phyloP scores from a whole-genome alignment of 2,797 vertebrate genomes.

The Toxotes lorentzi region DNA sequence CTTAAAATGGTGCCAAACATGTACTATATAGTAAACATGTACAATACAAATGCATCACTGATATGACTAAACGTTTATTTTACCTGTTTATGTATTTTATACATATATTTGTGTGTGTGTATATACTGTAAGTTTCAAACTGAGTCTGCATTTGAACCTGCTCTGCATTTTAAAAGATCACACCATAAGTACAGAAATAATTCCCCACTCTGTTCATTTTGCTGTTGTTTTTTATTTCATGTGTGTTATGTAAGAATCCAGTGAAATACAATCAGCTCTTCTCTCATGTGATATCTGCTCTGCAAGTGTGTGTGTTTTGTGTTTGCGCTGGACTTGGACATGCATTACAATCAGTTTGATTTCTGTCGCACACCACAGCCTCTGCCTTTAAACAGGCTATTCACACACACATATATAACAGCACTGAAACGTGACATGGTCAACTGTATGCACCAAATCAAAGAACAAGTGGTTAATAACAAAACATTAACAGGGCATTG shows the following conservation, averaged over 20 bases:
- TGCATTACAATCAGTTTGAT: slow-evolving; percentile 20
- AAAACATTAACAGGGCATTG: not conserved
- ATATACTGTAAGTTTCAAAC: slow-evolving; percentile 46
- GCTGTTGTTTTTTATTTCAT: slow-evolving; percentile 6
- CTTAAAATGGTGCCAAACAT: slow-evolving; percentile 5
- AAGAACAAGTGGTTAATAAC: not conserved
- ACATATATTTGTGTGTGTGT: slow-evolving; percentile 44
- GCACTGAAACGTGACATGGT: not conserved
- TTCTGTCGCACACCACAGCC: not conserved
- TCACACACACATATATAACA: not conserved
- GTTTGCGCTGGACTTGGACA: not conserved
- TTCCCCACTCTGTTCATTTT: not conserved
- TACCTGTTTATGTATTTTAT: slow-evolving; percentile 46
- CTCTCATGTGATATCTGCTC: slow-evolving; percentile 9
- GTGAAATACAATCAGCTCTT: slow-evolving; percentile 22
- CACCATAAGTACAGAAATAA: not conserved
- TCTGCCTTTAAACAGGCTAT: slow-evolving; percentile 1
- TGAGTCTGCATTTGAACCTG: slow-evolving; percentile 17
- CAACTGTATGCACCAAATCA: not conserved
- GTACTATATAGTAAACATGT: slow-evolving; percentile 10
- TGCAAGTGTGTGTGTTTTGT: slow-evolving; percentile 11
- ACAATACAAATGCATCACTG: slow-evolving; percentile 1
- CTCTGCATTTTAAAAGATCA: slow-evolving; percentile 34
- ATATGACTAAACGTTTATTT: slow-evolving; percentile 2
- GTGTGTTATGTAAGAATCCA: slow-evolving; percentile 16